Evolutionary conservation across 2,797 vertebrate genomes (phyloP).

Genomic region (Sebastes variabilis): DNA sequence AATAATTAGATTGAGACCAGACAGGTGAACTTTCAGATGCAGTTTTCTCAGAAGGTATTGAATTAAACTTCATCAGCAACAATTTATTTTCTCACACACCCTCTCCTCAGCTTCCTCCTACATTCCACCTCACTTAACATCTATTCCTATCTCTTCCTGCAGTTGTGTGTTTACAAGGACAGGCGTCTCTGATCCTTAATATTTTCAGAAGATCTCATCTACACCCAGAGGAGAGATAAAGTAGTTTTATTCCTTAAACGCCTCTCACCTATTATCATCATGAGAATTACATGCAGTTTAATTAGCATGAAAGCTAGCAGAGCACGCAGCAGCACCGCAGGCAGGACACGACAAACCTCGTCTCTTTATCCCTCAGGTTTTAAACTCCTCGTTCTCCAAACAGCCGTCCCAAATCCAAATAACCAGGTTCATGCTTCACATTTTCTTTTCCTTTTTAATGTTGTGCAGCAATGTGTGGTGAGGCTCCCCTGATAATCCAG

Average conservation of each 20-base stretch:
- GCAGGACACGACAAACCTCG: slow-evolving; percentile 24
- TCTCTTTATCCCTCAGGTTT: slow-evolving; percentile 36
- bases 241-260: slow-evolving; percentile 28
- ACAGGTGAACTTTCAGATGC: neutral
- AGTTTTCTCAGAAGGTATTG: neutral
- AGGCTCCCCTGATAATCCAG: slow-evolving; percentile 49
- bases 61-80: slow-evolving; percentile 4
- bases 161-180: slow-evolving; percentile 38
- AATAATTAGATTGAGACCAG: neutral
- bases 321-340: slow-evolving; percentile 27
- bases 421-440: slow-evolving; percentile 25
- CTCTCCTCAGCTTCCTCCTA: neutral
- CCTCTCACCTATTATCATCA: slow-evolving; percentile 36
- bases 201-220: slow-evolving; percentile 27
- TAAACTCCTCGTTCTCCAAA: slow-evolving; percentile 38
- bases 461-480: slow-evolving; percentile 24
- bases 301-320: slow-evolving; percentile 40
- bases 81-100: slow-evolving; percentile 22
- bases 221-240: slow-evolving; percentile 27
- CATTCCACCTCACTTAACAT: neutral
- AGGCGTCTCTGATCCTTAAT: slow-evolving; percentile 9
- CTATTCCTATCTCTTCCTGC: slow-evolving; percentile 49
- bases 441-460: slow-evolving; percentile 6
- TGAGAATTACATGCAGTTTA: slow-evolving; percentile 34
- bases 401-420: slow-evolving; percentile 44